phyloP scores from a whole-genome alignment of 2,113 vertebrate genomes.

The Polypterus senegalus region DNA sequence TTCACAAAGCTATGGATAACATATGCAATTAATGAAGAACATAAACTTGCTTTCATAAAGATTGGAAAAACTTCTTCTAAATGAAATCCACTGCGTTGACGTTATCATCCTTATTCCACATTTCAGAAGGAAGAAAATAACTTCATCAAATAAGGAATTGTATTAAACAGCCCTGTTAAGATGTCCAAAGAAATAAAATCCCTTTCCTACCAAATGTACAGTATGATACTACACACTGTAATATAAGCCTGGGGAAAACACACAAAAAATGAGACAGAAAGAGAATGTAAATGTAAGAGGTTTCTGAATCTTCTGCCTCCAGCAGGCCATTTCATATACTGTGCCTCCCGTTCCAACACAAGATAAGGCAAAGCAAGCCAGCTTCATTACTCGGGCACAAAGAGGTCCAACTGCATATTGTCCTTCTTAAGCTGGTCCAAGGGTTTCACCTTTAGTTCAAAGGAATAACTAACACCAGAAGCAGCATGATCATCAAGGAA shows the following conservation, averaged over 20 bases:
- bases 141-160: too few relatives aligned
- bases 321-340: conserved; percentile 26
- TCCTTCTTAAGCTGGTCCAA: conserved; percentile 7
- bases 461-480: conserved; percentile 72
- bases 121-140: too few relatives aligned
- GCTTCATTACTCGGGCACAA: conserved; percentile 30
- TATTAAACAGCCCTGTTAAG: too few relatives aligned
- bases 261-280: conserved; percentile 19
- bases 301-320: conserved; percentile 6
- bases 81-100: too few relatives aligned
- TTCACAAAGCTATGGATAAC: conserved; percentile 39
- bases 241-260: conserved; percentile 20
- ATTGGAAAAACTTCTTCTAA: too few relatives aligned
- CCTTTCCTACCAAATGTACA: conserved; percentile 39
- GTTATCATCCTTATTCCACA: too few relatives aligned
- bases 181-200: conserved; percentile 16
- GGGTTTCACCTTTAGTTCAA: conserved; percentile 68
- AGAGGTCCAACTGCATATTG: conserved; percentile 18
- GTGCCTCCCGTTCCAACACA: conserved; percentile 23
- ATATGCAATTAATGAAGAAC: conserved; percentile 38
- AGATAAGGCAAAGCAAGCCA: conserved; percentile 36
- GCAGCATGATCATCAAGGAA: conserved; percentile 52
- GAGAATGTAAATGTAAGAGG: conserved; percentile 15
- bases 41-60: too few relatives aligned
- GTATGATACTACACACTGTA: conserved; percentile 35